Conservation (phyloP, 2,888 invertebrate species). For the Liposcelis brunnea region DNA sequence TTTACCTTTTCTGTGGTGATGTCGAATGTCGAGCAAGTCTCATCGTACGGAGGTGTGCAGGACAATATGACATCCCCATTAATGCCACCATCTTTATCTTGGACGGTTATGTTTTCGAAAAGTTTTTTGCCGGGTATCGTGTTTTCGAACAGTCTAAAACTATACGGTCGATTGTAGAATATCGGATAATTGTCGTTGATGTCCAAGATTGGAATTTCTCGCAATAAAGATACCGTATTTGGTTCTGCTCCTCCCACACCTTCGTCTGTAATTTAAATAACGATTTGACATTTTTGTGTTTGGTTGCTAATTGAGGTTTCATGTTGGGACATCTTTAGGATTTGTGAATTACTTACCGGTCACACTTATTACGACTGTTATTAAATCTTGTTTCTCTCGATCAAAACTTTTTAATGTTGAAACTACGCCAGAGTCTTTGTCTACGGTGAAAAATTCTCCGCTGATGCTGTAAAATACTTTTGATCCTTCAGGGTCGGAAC, state of each 20-base stretch:
- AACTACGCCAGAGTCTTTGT: slow-evolving; percentile 55
- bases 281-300: too few relatives aligned
- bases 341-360: slow-evolving; percentile 37
- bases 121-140: slow-evolving; percentile 44
- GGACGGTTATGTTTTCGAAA: slow-evolving; percentile 43
- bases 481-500: slow-evolving; percentile 57
- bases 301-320: too few relatives aligned
- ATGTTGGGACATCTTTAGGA: too few relatives aligned
- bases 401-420: slow-evolving; percentile 51
- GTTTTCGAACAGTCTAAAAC: slow-evolving; percentile 51
- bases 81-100: slow-evolving; percentile 52
- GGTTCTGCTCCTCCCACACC: slow-evolving; percentile 50
- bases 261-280: slow-evolving; percentile 36
- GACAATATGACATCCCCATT: slow-evolving; percentile 50
- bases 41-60: slow-evolving; percentile 43
- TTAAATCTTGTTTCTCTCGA: slow-evolving; percentile 45
- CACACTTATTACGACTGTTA: slow-evolving; percentile 68
- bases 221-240: slow-evolving; percentile 57
- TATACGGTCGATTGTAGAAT: slow-evolving; percentile 56
- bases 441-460: slow-evolving; percentile 65
- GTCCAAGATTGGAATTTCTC: slow-evolving; percentile 60
- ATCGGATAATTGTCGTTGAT: slow-evolving; percentile 66
- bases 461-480: slow-evolving; percentile 59
- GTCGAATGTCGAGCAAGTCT: slow-evolving; percentile 51
- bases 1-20: slow-evolving; percentile 44